A percentile compares a stretch with the other conserved stretches of the same genome.
phyloP scores from a whole-genome alignment of 2,888 invertebrate species.

The Strigamia maritima region DNA sequence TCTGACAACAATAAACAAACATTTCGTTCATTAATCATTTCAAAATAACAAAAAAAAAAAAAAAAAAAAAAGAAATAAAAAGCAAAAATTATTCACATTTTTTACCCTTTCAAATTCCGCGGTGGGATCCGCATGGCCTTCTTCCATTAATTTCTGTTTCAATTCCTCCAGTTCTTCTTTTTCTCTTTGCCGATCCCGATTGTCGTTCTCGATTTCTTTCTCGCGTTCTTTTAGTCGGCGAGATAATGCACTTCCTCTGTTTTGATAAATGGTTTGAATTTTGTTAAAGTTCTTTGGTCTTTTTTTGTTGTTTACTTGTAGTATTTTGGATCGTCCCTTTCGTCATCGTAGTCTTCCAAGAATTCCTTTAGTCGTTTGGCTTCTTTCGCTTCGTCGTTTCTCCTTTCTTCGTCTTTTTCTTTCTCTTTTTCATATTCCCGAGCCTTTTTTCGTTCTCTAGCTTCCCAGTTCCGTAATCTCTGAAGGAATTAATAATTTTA shows the following conservation, averaged over 20 bases:
- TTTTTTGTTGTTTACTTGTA: conserved; percentile 86
- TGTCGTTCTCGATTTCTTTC: conserved; percentile 88
- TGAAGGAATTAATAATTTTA: too few relatives aligned
- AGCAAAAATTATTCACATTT: background rate
- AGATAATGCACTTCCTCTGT: conserved; percentile 80
- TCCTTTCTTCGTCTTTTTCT: conserved; percentile 76
- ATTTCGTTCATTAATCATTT: background rate
- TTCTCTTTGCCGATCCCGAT: conserved; percentile 83
- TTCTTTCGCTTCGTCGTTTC: conserved; percentile 82
- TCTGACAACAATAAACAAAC: conserved; percentile 52
- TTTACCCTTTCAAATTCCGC: conserved; percentile 51
- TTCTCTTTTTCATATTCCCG: conserved; percentile 87
- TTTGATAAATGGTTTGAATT: too few relatives aligned
- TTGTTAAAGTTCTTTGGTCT: too few relatives aligned
- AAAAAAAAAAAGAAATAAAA: background rate
- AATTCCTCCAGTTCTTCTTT: conserved; percentile 83
- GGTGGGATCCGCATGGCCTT: conserved; percentile 57
- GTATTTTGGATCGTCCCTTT: conserved; percentile 93
- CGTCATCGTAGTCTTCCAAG: conserved; percentile 98
- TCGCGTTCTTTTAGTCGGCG: conserved; percentile 87
- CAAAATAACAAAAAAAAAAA: conserved; percentile 1
- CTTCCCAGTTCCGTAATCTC: conserved; percentile 72
- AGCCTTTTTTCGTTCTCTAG: conserved; percentile 79
- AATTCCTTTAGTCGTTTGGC: conserved; percentile 94
- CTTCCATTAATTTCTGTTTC: conserved; percentile 64